These are phyloP conservation scores for Rhagonycha fulva DNA, from an alignment of 2,888 invertebrate species.

Conservation along the genomic window DNA sequence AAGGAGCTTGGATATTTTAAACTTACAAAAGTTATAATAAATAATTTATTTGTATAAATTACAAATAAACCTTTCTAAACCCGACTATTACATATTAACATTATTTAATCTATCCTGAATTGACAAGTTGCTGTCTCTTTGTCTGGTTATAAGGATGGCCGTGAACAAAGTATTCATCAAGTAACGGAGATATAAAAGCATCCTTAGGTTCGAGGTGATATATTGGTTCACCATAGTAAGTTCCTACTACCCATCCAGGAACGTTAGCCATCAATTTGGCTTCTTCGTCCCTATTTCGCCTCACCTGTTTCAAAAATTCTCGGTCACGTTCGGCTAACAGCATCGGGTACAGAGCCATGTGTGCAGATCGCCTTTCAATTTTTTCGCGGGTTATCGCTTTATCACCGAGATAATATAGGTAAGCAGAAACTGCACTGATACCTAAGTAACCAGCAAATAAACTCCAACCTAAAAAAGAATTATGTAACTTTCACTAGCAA, in stretches of 20 bases:
- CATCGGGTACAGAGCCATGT: slow-evolving; percentile 76
- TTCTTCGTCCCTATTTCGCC: slow-evolving; percentile 83
- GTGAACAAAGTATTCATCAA: background rate
- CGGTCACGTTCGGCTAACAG: slow-evolving; percentile 84
- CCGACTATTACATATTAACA: background rate
- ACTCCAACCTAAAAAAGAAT: slow-evolving; percentile 60
- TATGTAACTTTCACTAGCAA: slow-evolving; percentile 28
- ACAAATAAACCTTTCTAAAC: background rate
- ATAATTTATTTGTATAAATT: background rate
- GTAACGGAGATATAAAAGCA: slow-evolving; percentile 57
- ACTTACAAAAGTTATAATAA: background rate
- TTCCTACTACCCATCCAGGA: slow-evolving; percentile 90
- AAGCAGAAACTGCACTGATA: slow-evolving; percentile 61
- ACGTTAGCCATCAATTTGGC: slow-evolving; percentile 86
- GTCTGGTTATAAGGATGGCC: background rate
- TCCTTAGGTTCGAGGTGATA: slow-evolving; percentile 72
- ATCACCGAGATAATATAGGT: slow-evolving; percentile 62
- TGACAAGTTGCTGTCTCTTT: background rate
- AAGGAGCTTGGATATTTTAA: background rate
- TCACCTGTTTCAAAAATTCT: slow-evolving; percentile 78
- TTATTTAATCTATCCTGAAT: background rate
- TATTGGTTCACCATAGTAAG: slow-evolving; percentile 82
- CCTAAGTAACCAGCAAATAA: slow-evolving; percentile 65
- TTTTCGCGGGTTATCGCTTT: slow-evolving; percentile 60
- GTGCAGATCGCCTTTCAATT: slow-evolving; percentile 78